A percentile compares a stretch with the other conserved stretches of the same genome.
phyloP scores from a whole-genome alignment of 2,113 vertebrate species.

The Aegithalos caudatus region DNA sequence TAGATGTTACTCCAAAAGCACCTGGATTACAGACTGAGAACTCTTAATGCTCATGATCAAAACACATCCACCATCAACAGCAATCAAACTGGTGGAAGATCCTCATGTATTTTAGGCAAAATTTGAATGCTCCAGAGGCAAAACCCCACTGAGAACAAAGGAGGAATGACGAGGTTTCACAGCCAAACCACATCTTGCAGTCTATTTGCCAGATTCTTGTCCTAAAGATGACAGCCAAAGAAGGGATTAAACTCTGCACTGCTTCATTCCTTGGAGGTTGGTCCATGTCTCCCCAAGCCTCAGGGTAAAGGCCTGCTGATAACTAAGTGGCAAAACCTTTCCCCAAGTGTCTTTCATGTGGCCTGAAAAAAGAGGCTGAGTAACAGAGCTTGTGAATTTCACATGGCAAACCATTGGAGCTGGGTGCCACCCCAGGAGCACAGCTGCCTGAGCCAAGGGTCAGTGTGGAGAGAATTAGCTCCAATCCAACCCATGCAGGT shows the following conservation, averaged over 20 bases:
- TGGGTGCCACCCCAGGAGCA: not conserved
- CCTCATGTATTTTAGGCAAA: not conserved
- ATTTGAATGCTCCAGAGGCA: not conserved
- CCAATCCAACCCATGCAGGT: not conserved
- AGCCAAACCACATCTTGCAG: constrained; percentile 25
- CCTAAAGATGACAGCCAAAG: not conserved
- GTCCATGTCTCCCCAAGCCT: not conserved
- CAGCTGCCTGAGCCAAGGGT: not conserved
- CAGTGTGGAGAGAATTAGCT: not conserved
- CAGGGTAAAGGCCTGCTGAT: not conserved
- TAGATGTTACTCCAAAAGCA: not conserved
- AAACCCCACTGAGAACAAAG: constrained; percentile 17
- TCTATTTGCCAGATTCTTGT: not conserved
- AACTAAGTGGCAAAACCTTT: not conserved
- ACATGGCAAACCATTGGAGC: not conserved
- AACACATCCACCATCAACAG: not conserved
- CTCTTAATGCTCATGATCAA: not conserved
- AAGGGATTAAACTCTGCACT: not conserved
- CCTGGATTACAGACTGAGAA: not conserved
- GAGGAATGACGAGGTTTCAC: not conserved
- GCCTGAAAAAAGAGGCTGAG: not conserved
- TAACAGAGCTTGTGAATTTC: not conserved
- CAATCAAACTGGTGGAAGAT: not conserved
- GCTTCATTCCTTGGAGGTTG: not conserved
- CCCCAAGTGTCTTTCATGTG: not conserved